Evolutionary conservation across 2,888 invertebrate genomes (phyloP).

Genomic region (Endomychus coccineus): DNA sequence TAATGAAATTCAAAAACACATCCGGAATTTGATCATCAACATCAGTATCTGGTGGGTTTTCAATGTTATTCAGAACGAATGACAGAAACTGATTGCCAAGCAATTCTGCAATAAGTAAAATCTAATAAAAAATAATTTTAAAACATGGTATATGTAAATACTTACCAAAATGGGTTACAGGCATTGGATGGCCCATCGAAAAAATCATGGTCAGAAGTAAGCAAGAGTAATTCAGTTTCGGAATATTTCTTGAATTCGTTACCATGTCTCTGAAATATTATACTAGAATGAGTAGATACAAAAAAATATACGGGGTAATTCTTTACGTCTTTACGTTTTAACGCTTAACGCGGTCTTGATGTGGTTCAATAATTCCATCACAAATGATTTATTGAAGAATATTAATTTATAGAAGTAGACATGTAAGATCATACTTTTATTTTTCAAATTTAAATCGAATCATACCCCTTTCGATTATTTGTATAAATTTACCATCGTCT

Average conservation of each 20-base stretch:
- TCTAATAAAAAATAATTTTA: constrained; percentile 2
- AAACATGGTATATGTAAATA: constrained; percentile 16
- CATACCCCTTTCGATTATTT: no score
- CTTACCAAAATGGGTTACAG: constrained; percentile 79
- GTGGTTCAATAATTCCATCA: no score
- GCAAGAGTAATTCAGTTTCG: constrained; percentile 75
- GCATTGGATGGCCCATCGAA: constrained; percentile 84
- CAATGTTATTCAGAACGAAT: constrained; percentile 75
- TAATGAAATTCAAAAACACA: constrained; percentile 70
- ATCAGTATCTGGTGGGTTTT: constrained; percentile 70
- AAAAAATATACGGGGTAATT: no score
- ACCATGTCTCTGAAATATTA: constrained; percentile 65
- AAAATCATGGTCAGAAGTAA: constrained; percentile 81
- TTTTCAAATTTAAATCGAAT: no score
- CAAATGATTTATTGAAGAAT: no score
- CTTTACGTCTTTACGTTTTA: no score
- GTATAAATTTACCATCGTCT: no score
- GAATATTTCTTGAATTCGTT: constrained; percentile 68
- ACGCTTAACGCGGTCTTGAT: no score
- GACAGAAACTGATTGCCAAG: constrained; percentile 75
- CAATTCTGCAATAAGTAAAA: constrained; percentile 56
- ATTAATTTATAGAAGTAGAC: no score
- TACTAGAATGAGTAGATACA: no score
- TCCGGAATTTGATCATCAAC: constrained; percentile 81
- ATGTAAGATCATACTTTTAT: no score